A percentile compares a stretch with the other conserved stretches of the same genome.
Evolutionary conservation across 2,888 invertebrate genomes (phyloP).

Genomic region (Drosophila infuscata): DNA sequence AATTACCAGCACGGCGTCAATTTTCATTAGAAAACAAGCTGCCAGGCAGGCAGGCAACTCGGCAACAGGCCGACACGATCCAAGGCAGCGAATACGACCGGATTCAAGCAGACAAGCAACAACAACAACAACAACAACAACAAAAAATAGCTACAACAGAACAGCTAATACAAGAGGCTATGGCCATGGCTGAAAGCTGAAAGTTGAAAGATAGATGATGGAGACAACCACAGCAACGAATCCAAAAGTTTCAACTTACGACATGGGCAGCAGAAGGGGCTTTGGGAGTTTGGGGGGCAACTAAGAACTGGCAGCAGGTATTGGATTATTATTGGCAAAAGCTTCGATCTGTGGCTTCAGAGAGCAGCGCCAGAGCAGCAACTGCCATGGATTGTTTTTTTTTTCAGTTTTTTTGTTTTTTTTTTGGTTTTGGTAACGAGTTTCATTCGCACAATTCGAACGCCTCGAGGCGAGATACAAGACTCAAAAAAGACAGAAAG

Average conservation of each 20-base stretch:
- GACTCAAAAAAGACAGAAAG: constrained; percentile 5
- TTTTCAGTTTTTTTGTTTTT: not conserved
- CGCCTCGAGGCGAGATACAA: constrained; percentile 46
- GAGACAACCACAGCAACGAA: constrained; percentile 49
- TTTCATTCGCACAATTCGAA: constrained; percentile 76
- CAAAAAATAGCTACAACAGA: not conserved
- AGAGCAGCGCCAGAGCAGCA: constrained; percentile 5
- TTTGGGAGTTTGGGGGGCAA: not conserved
- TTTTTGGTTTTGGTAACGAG: constrained; percentile 63
- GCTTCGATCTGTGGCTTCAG: constrained; percentile 37
- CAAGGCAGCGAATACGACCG: constrained; percentile 60
- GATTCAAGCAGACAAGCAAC: constrained; percentile 56
- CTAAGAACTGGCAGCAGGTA: constrained; percentile 22
- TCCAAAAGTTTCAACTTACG: constrained; percentile 61
- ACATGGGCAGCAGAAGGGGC: constrained; percentile 13
- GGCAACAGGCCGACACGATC: constrained; percentile 37
- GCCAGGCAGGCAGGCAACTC: constrained; percentile 26
- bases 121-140: constrained; percentile 11
- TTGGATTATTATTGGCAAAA: constrained; percentile 61
- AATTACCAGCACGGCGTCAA: constrained; percentile 79
- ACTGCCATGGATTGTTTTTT: constrained; percentile 15
- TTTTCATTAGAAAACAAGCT: constrained; percentile 78
- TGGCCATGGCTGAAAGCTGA: constrained; percentile 41
- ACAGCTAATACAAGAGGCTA: constrained; percentile 37
- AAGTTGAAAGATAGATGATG: constrained; percentile 45